Percentiles rank a stretch among this genome's conserved stretches.
Evolutionary conservation across 2,888 invertebrate species (phyloP).

Genomic region (Meteorus colon): DNA sequence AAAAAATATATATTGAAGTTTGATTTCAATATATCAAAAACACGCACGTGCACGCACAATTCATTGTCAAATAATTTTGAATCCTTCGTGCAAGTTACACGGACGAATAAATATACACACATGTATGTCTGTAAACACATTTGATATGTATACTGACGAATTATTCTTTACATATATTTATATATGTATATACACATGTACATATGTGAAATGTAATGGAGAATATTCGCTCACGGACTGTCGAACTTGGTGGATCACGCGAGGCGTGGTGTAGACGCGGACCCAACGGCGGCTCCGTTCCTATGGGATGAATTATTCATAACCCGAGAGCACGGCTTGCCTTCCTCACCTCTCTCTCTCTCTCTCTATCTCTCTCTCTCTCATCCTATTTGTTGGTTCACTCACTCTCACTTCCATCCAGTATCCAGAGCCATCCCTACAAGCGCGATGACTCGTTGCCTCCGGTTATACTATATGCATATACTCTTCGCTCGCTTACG

Average conservation of each 20-base stretch:
- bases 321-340: constrained; percentile 44
- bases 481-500: constrained; percentile 48
- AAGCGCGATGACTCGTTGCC: constrained; percentile 51
- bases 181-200: constrained; percentile 20
- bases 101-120: constrained; percentile 16
- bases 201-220: constrained; percentile 40
- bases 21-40: constrained; percentile 1
- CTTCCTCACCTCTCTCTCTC: constrained; percentile 36
- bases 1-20: neutral
- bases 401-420: constrained; percentile 42
- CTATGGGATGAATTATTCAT: constrained; percentile 69
- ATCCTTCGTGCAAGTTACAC: constrained; percentile 24
- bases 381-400: constrained; percentile 16
- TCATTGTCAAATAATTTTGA: constrained; percentile 36
- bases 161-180: constrained; percentile 28
- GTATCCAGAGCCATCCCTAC: constrained; percentile 2
- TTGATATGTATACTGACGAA: constrained; percentile 28
- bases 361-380: constrained; percentile 42
- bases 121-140: neutral
- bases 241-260: constrained; percentile 59
- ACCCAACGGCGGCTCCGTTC: constrained; percentile 62
- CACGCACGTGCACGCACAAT: constrained; percentile 34
- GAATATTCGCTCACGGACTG: constrained; percentile 53
- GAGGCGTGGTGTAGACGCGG: constrained; percentile 60
- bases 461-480: constrained; percentile 43